Evolutionary conservation across 2,113 vertebrate genomes (phyloP), one percentile per base, ranked within the genome.

Genomic region (Oostethus manadensis): DNA sequence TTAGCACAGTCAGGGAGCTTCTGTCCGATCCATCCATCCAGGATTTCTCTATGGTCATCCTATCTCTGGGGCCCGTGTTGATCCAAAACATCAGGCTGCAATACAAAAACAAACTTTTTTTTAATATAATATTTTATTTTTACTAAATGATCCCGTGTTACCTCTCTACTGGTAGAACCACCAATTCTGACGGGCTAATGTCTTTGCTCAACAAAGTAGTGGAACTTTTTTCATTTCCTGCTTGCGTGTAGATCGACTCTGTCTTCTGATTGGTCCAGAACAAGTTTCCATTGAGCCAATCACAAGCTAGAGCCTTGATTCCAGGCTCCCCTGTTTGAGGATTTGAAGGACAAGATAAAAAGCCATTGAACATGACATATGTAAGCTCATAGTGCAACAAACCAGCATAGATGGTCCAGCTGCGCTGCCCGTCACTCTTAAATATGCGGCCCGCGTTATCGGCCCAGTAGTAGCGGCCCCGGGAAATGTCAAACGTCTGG

Each of bases 1-100:
- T 92, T 51, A 93, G 64, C 1, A 89, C 87, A 0, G 61, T 60
- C 56, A 96, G 74, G 18, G 89, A 68, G 16, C 29, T 82, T 53
- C 89, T 68, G 20, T 90, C 86, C 0, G 91, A 93, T 1, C 92
- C 92, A 45, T 97, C 94, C 94, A 98, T 94, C 51, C 92, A 94
- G 0, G 93, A 90, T 8, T 77, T 87, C 68, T 94, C 90, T 14
- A 98, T 69, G 4, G 89, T 88, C n/a, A 83, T 84, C 33, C 81
- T 68, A 10, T 78, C 84, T 8, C 74, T 84, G 9, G 68, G 80
- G 10, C 90, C 89, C 0, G 57, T 74, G 60, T 92, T 93, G 16
- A 95, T 84, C 95, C 95, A 98, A 51, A 94, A 94, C 88, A 96
- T 81, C 40, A 78, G 82, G 71, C 94, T 96, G 72, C 7, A 35